Percentiles rank a stretch among this genome's conserved stretches.
Evolutionary conservation across 1,140 invertebrate genomes (phyloP).

Genomic region (Drosophila erecta): DNA sequence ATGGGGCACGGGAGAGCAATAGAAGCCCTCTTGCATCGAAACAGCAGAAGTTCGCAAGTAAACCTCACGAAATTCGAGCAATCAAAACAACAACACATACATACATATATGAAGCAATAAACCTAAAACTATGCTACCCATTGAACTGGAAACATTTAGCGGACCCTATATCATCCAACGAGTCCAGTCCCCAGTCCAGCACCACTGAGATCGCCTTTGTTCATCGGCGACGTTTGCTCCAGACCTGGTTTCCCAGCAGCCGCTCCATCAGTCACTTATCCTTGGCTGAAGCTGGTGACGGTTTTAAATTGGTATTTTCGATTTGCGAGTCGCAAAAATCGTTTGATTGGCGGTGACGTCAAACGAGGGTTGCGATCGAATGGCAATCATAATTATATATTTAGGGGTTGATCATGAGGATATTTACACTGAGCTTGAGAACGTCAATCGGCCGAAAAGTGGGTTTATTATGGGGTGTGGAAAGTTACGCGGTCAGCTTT

Average conservation of each 20-base stretch:
- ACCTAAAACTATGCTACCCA: background rate
- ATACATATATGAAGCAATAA: too few species aligned
- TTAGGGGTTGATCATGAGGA: constrained; percentile 2
- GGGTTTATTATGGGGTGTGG: constrained; percentile 29
- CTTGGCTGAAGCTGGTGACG: constrained; percentile 35
- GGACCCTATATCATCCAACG: too few species aligned
- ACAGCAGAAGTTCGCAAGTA: background rate
- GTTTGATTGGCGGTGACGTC: constrained; percentile 34
- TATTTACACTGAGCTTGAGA: constrained; percentile 21
- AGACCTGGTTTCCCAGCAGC: constrained; percentile 5
- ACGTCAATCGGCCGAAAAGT: constrained; percentile 16
- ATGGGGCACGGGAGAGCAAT: background rate
- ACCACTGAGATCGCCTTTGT: background rate
- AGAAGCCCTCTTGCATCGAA: background rate
- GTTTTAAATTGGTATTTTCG: constrained; percentile 3
- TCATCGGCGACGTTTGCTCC: constrained; percentile 4
- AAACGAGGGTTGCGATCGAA: constrained; percentile 15
- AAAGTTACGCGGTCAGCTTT: constrained; percentile 15
- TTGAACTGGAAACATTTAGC: background rate
- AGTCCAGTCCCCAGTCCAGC: background rate
- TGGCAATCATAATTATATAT: constrained; percentile 12
- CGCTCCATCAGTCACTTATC: constrained; percentile 17
- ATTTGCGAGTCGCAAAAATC: constrained; percentile 21
- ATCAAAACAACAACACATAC: background rate
- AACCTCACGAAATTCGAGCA: background rate